Conservation (phyloP, 2,797 vertebrate species). For the Neostethus bicornis region DNA sequence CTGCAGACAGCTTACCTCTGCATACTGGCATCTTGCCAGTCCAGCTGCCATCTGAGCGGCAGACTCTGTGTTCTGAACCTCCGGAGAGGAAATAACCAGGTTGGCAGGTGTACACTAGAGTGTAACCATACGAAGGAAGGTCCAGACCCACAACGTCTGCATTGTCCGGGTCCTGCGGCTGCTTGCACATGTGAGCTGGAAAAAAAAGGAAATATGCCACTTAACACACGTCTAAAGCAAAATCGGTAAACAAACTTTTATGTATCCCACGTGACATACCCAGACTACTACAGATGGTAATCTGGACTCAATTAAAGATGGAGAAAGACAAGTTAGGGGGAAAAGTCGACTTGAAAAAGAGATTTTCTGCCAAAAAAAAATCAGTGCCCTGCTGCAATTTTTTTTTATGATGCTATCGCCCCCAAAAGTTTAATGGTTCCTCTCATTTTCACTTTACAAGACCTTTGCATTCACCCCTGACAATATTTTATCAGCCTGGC, state of each 20-base stretch:
- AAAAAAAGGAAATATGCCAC: constrained; percentile 47
- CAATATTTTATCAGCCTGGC: neutral
- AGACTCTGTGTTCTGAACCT: constrained; percentile 95
- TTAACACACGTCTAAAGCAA: constrained; percentile 13
- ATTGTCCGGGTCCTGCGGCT: constrained; percentile 89
- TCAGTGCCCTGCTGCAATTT: neutral
- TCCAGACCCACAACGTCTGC: constrained; percentile 92
- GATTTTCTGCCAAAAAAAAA: neutral
- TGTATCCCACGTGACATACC: neutral
- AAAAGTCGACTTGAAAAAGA: constrained; percentile 1
- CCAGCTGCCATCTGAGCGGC: constrained; percentile 94
- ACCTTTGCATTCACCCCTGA: neutral
- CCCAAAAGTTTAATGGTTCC: neutral
- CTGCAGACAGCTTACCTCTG: constrained; percentile 81
- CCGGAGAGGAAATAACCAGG: constrained; percentile 92
- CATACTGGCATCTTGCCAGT: constrained; percentile 96
- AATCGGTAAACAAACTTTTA: neutral
- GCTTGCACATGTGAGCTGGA: constrained; percentile 95
- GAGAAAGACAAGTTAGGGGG: constrained; percentile 2
- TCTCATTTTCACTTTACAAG: neutral
- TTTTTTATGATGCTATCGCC: too few relatives aligned
- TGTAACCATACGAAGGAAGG: constrained; percentile 93
- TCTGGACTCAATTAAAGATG: constrained; percentile 15
- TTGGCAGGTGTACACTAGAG: constrained; percentile 94
- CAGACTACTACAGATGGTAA: constrained; percentile 8